A percentile compares a stretch with the other conserved stretches of the same genome.
These are phyloP conservation scores for Alcedo quadribrachys DNA, from an alignment of 2,797 vertebrate genomes.

Conservation along the genomic window DNA sequence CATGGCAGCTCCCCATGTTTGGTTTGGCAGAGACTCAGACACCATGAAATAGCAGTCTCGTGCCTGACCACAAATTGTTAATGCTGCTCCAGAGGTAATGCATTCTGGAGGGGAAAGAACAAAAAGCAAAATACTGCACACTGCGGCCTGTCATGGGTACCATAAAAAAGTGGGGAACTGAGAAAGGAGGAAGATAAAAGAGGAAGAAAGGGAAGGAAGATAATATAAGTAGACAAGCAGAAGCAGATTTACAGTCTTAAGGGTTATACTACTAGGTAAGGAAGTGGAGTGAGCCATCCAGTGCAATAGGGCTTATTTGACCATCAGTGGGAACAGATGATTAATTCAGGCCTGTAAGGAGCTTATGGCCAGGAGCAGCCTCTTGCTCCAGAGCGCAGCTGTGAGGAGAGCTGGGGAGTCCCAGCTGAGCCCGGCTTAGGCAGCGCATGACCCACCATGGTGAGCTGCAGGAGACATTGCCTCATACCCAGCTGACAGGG, in stretches of 20 bases:
- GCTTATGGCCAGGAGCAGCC: not conserved
- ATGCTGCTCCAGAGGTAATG: not conserved
- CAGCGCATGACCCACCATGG: rapidly evolving
- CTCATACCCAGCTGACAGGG: not conserved
- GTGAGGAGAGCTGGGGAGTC: not conserved
- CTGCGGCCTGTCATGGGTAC: not conserved
- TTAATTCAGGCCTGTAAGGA: not conserved
- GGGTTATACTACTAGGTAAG: not conserved
- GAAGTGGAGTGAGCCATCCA: rapidly evolving
- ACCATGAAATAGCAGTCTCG: rapidly evolving
- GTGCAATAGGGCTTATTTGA: not conserved
- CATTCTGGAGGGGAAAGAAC: not conserved
- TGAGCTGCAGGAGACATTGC: not conserved
- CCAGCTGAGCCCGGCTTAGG: not conserved
- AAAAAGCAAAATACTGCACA: not conserved
- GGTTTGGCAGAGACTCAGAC: not conserved
- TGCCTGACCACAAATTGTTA: too few species aligned
- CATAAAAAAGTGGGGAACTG: not conserved
- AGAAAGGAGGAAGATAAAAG: not conserved
- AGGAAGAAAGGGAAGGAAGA: not conserved
- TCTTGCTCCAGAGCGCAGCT: not conserved
- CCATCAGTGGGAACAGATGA: not conserved
- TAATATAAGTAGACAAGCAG: not conserved
- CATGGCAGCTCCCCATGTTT: not conserved
- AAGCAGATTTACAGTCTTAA: not conserved